phyloP scores from a whole-genome alignment of 1,140 invertebrate genomes.

The Vanessa tameamea region DNA sequence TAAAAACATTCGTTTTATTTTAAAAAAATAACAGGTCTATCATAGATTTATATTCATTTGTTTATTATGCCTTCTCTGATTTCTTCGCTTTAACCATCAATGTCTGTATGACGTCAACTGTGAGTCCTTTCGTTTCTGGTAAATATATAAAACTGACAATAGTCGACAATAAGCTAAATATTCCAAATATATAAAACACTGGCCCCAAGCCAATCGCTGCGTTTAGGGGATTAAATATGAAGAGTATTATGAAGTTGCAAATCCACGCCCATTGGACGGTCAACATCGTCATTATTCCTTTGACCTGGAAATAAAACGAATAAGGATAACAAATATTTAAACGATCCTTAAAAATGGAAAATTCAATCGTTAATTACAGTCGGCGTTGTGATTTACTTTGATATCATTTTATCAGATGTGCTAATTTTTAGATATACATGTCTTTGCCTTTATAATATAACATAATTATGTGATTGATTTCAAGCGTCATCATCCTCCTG shows the following conservation, averaged over 20 bases:
- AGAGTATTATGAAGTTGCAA: slow-evolving; percentile 59
- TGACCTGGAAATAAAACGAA: slow-evolving; percentile 49
- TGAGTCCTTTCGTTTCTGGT: slow-evolving; percentile 83
- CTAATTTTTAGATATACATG: no score
- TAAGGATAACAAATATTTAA: no score
- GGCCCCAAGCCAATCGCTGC: slow-evolving; percentile 70
- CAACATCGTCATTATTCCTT: slow-evolving; percentile 57
- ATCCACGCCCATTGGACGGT: slow-evolving; percentile 59
- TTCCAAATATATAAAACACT: slow-evolving; percentile 79
- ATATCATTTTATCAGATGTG: no score
- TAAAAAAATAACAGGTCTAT: no score
- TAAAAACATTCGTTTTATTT: no score
- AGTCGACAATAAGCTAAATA: slow-evolving; percentile 71
- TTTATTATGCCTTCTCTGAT: not conserved
- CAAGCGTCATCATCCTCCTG: no score
- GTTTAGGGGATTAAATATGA: slow-evolving; percentile 66
- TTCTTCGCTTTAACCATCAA: slow-evolving; percentile 34
- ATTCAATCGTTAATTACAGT: no score
- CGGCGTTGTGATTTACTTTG: no score
- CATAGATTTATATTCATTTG: no score
- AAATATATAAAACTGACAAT: slow-evolving; percentile 81
- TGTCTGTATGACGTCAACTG: slow-evolving; percentile 49
- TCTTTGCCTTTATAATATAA: no score
- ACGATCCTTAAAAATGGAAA: no score
- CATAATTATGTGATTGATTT: no score